Evolutionary conservation across 2,888 invertebrate species (phyloP), one percentile per base, ranked within the genome.

Genomic region (Agrilus biguttatus): DNA sequence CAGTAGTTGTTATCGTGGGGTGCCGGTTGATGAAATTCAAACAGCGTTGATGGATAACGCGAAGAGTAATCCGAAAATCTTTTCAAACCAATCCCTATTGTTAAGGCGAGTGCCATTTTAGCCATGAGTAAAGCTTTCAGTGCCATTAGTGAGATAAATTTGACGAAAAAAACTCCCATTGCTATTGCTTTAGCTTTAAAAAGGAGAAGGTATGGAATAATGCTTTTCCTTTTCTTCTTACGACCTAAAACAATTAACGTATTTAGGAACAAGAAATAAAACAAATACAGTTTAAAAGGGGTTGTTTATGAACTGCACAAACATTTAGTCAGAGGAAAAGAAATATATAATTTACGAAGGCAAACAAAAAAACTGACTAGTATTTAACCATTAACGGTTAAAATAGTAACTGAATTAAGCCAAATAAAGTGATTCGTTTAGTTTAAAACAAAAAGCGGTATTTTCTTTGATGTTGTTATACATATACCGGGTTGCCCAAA

Each of bases 61-160:
- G 28, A 28, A 8, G 28, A 28, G 10, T 28, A 28, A 8, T 77
- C 79, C 38, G 86, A 66, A 5, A 88, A 71, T 59, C 88, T 88
- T 67, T 80, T 80, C 46, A 81, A 64, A 3, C 74, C 80, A 46
- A 88, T 76, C 47, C 87, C 73, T 45, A 76, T 78, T 41, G 85
- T 79, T 49, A 88, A 76, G 43, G 86, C 70, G 17, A 89, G 72
- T 4, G 88, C 87, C 47, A 88, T 77, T 72, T 89, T 89, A 55
- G 85, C 86, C 53, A 88, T 74, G 58, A 87, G 68, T 52, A 89
- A 72, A 48, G 88, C 88, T 73, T 89, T 88, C 73, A 88, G 76
- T 36, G 87, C 85, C 37, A 87, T 73, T 49, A 88, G 72, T 42
- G 85, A 87, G 55, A 88, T 76, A 53, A 71, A 74, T 52, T 81